Conservation (phyloP, 2,797 vertebrate genomes). For the Lagocephalus sceleratus region DNA sequence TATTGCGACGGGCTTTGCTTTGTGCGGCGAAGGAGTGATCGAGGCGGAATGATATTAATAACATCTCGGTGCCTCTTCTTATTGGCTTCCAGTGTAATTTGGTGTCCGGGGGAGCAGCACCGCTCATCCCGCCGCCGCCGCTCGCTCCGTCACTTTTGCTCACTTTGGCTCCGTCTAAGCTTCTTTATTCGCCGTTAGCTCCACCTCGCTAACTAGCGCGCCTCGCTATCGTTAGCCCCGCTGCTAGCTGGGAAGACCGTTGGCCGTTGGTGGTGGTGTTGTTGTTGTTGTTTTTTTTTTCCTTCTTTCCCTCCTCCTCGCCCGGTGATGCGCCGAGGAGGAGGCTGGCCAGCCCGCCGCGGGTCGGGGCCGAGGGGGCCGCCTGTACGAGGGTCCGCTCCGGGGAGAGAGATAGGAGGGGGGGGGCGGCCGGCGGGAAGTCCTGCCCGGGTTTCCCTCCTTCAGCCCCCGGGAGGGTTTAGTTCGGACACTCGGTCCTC, state of each 20-base stretch:
- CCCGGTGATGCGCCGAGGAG: not conserved
- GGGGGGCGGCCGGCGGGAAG: too few relatives aligned
- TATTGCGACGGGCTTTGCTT: constrained; percentile 81
- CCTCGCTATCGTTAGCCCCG: constrained; percentile 53
- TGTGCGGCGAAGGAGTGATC: constrained; percentile 79
- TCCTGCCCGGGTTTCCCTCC: too few relatives aligned
- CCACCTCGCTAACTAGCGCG: constrained; percentile 63
- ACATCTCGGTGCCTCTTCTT: constrained; percentile 78
- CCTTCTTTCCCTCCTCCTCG: too few relatives aligned
- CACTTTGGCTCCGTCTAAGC: constrained; percentile 2
- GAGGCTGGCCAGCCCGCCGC: constrained; percentile 5
- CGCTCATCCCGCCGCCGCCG: too few relatives aligned
- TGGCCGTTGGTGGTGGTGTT: too few relatives aligned
- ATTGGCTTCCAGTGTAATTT: constrained; percentile 77
- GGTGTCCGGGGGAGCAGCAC: constrained; percentile 43
- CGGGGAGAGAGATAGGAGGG: too few relatives aligned
- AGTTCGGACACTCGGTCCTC: not conserved
- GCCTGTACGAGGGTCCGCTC: too few relatives aligned
- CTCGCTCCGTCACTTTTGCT: not conserved
- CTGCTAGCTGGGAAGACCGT: constrained; percentile 49
- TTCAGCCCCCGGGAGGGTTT: not conserved
- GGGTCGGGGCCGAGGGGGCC: too few relatives aligned
- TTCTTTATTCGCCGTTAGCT: constrained; percentile 49
- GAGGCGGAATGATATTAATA: constrained; percentile 90
- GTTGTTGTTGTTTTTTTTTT: too few relatives aligned